Evolutionary conservation across 2,888 invertebrate species (phyloP).

Genomic region (Polyploca ridens): DNA sequence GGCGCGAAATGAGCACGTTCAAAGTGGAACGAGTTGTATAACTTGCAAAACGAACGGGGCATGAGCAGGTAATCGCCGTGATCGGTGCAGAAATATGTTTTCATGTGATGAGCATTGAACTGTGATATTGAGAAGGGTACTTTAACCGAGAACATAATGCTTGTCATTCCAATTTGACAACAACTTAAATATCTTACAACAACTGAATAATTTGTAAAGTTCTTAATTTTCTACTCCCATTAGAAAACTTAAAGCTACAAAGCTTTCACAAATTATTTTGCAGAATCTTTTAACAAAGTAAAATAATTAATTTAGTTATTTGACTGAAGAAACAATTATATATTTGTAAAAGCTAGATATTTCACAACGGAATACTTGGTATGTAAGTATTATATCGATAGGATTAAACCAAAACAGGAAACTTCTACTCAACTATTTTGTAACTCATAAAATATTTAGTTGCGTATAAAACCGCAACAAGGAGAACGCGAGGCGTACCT

Average conservation of each 20-base stretch:
- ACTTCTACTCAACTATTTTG: constrained; percentile 72
- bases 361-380: not conserved
- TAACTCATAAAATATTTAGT: constrained; percentile 80
- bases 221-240: not conserved
- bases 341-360: too few species aligned
- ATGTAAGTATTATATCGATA: constrained; percentile 49
- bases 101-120: constrained; percentile 58
- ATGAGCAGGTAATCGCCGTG: constrained; percentile 67
- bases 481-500: constrained; percentile 65
- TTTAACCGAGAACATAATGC: constrained; percentile 20
- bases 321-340: too few species aligned
- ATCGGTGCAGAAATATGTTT: constrained; percentile 69
- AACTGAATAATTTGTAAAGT: not conserved
- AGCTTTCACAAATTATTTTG: not conserved
- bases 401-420: constrained; percentile 59
- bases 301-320: too few species aligned
- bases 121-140: constrained; percentile 37
- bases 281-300: too few species aligned
- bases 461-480: constrained; percentile 74
- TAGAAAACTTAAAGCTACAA: too few species aligned
- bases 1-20: constrained; percentile 73
- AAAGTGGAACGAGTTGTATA: constrained; percentile 70
- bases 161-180: not conserved
- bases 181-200: not conserved
- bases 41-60: constrained; percentile 53